These are phyloP conservation scores for Acanthaster planci DNA, from an alignment of 35 echinoderm and acorn worm genomes.

Conservation along the genomic window DNA sequence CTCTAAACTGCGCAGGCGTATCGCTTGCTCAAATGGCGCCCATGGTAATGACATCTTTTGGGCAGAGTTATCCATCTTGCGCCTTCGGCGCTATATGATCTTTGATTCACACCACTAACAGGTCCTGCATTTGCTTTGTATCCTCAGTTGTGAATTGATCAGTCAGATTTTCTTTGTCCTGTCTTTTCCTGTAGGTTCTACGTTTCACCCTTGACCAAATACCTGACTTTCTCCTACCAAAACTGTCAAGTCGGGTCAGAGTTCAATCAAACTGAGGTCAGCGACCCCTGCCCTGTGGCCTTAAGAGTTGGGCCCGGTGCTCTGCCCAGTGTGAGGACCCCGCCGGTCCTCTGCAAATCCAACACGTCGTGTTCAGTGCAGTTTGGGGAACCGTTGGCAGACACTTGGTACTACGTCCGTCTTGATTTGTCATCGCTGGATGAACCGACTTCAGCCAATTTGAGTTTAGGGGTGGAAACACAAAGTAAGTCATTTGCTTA, in stretches of 20 bases:
- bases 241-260: constrained; percentile 6
- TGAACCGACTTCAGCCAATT: background rate
- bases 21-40: too few species aligned
- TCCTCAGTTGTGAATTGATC: too few species aligned
- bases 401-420: constrained; percentile 68
- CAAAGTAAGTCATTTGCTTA: background rate
- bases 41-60: too few species aligned
- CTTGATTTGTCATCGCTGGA: constrained; percentile 13
- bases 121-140: too few species aligned
- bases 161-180: too few species aligned
- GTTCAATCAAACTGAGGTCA: constrained; percentile 7
- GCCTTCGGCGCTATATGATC: too few species aligned
- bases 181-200: constrained; percentile 33
- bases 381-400: background rate
- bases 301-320: background rate
- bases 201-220: constrained; percentile 30
- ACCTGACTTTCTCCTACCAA: constrained; percentile 24
- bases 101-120: too few species aligned
- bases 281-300: constrained; percentile 28
- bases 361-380: constrained; percentile 14
- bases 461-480: background rate
- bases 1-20: too few species aligned
- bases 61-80: too few species aligned
- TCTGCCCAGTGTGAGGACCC: constrained; percentile 6
- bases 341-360: background rate